Conservation (phyloP, 2,113 vertebrate species). For the Menura novaehollandiae region DNA sequence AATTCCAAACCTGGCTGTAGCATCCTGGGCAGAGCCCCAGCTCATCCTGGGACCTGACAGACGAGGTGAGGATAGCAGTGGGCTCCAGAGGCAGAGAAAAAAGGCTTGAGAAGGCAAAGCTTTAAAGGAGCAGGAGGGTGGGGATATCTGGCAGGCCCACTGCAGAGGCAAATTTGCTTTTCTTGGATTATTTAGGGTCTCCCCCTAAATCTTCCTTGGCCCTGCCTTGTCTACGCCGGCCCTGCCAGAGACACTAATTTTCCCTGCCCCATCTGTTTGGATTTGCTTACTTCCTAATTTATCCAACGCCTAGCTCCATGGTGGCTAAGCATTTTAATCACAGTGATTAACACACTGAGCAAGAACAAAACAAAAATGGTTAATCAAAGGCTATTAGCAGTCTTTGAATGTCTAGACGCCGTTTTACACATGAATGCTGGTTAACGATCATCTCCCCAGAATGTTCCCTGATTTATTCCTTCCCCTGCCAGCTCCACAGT, state of each 20-base stretch:
- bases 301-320: constrained; percentile 34
- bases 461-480: background rate
- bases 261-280: constrained; percentile 64
- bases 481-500: constrained; percentile 5
- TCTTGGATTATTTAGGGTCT: constrained; percentile 21
- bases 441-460: constrained; percentile 47
- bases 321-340: constrained; percentile 68
- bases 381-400: constrained; percentile 65
- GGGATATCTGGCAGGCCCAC: background rate
- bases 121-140: background rate
- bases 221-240: background rate
- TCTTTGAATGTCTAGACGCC: constrained; percentile 11
- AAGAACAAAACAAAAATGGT: constrained; percentile 66
- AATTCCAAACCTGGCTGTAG: background rate
- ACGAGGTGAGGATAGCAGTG: background rate
- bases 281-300: constrained; percentile 62
- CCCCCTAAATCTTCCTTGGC: constrained; percentile 18
- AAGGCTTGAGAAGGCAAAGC: background rate
- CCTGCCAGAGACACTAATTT: constrained; percentile 50
- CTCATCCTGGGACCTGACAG: background rate
- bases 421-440: constrained; percentile 53
- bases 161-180: background rate
- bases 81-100: background rate
- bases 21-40: background rate
- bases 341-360: constrained; percentile 64